Base-by-base conservation (phyloP, 1,140 invertebrate species). In the Drosophila nasuta region DNA sequence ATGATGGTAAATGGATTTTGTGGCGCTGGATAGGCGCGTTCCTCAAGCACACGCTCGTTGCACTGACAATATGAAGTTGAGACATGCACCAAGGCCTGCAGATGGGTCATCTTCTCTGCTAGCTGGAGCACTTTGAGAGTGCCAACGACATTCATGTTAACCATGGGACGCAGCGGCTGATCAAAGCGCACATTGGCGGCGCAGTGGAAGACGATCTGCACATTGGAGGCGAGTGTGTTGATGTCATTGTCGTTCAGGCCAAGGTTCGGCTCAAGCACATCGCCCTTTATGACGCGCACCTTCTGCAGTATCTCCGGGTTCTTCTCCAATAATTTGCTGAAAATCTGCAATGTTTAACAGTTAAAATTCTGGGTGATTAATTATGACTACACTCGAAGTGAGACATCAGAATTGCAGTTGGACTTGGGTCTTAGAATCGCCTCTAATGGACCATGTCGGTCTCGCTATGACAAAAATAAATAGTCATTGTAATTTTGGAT, bases 141-240 rank as follows among this genome's bases (percentile, higher is more conserved):
- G 0, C 95, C 96, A 6, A 94, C 85, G 1, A 95, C 94, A 80
- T 97, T 97, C 85, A 95, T 94, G 5, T 94, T 93, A n/a, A 96
- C 93, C 2, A 96, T 95, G 3, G 94, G 93, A 80, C 95, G 96
- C 0, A 99, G 93, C 20, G 94, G 95, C 92, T 98, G 97, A 88
- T 98, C 96, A 91, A 99, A 99, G 48, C 97, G 91, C 68, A 96
- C 96, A 85, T 97, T 98, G 17, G 98, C 98, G n/a, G 98, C 97
- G 80, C 96, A 97, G 86, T 98, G 97, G 93, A 98, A 97, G 0
- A 98, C 93, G n/a, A 98, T 94, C 30, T 96, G 95, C 13, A 97
- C 95, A 67, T 96, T 94, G 8, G 94, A 92, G 56, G 93, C 93
- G 17, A 95, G 76, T 64, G 91, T 82, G 38, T 93, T 75, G 71